These are phyloP conservation scores for Ophion costatus DNA, from an alignment of 2,888 invertebrate species.

Conservation along the genomic window DNA sequence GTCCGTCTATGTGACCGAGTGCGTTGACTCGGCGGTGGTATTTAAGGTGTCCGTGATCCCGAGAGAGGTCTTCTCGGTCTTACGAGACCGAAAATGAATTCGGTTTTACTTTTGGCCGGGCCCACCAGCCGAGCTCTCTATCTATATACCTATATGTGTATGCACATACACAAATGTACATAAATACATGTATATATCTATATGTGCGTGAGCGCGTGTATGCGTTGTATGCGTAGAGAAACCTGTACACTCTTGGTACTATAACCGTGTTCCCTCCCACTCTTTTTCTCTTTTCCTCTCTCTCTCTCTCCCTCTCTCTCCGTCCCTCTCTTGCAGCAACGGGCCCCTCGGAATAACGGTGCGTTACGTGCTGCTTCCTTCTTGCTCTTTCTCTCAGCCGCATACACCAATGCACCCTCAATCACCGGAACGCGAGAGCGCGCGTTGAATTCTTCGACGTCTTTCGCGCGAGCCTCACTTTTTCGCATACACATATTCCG, in stretches of 20 bases:
- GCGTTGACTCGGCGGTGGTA: conserved; percentile 38
- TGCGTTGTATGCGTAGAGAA: background rate
- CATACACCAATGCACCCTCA: conserved; percentile 51
- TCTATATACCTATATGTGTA: conserved; percentile 14
- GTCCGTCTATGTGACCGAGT: conserved; percentile 26
- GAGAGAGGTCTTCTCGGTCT: conserved; percentile 58
- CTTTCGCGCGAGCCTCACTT: conserved; percentile 23
- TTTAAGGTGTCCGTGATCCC: conserved; percentile 33
- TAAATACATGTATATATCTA: no score
- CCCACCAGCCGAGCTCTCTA: conserved; percentile 44
- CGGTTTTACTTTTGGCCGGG: conserved; percentile 81
- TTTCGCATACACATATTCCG: conserved; percentile 18
- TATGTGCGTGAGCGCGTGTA: no score
- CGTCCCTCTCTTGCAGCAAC: conserved; percentile 43
- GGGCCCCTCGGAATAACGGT: conserved; percentile 74
- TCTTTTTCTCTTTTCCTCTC: conserved; percentile 22
- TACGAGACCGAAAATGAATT: conserved; percentile 81
- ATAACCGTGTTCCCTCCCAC: conserved; percentile 55
- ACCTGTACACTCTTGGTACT: conserved; percentile 43
- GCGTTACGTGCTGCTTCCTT: conserved; percentile 69
- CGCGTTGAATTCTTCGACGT: conserved; percentile 29
- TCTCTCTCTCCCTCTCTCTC: no score
- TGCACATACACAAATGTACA: background rate
- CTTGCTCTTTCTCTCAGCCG: conserved; percentile 45
- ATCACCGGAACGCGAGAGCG: conserved; percentile 31